phyloP scores from a whole-genome alignment of 2,888 invertebrate species.

The Drosophila paramelanica region DNA sequence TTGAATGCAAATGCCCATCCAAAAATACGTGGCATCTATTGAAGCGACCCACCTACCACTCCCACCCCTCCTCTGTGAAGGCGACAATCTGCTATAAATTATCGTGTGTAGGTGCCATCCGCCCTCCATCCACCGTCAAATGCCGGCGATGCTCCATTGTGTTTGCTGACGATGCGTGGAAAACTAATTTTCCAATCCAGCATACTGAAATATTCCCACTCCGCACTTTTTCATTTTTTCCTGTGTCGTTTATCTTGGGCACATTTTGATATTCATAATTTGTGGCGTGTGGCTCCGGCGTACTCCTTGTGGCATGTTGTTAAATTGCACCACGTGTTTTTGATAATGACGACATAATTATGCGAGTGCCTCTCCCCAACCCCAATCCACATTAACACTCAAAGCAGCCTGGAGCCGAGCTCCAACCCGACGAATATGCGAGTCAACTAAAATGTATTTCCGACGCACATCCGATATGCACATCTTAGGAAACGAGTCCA shows the following conservation, averaged over 20 bases:
- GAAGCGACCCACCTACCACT: constrained; percentile 4
- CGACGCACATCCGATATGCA: too few species aligned
- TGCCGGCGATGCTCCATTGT: constrained; percentile 81
- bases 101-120: constrained; percentile 80
- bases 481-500: background rate
- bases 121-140: background rate
- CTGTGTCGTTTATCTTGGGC: constrained; percentile 69
- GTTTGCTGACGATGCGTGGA: constrained; percentile 83
- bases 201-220: background rate
- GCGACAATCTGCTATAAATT: constrained; percentile 82
- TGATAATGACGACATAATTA: constrained; percentile 84
- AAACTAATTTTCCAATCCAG: constrained; percentile 82
- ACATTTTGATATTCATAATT: constrained; percentile 76
- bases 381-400: background rate
- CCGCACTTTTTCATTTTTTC: constrained; percentile 42
- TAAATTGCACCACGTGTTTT: constrained; percentile 85
- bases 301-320: constrained; percentile 60
- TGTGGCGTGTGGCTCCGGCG: constrained; percentile 69
- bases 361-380: constrained; percentile 5
- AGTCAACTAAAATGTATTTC: too few species aligned
- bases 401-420: constrained; percentile 1
- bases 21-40: constrained; percentile 68
- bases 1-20: constrained; percentile 83
- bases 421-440: background rate
- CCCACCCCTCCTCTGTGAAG: constrained; percentile 26